Conservation (phyloP, 2,113 vertebrate species). For the Vimba vimba region DNA sequence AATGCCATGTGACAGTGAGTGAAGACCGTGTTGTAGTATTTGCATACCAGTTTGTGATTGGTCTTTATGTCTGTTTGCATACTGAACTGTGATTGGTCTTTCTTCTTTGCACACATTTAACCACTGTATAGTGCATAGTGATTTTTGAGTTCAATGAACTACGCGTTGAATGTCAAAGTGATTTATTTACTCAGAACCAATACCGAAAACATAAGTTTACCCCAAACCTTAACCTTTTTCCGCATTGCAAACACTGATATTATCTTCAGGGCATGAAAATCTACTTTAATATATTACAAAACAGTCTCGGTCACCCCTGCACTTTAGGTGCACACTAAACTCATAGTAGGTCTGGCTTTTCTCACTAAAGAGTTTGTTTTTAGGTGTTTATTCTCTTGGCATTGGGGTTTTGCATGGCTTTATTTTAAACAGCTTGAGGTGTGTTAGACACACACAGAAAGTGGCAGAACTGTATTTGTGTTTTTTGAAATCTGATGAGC, state of each 20-base stretch:
- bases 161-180: neutral
- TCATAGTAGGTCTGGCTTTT: neutral
- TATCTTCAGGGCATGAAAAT: neutral
- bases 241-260: too few species aligned
- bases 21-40: neutral
- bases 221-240: neutral
- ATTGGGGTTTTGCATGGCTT: neutral
- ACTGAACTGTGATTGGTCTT: neutral
- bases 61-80: neutral
- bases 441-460: neutral
- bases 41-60: neutral
- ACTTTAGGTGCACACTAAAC: neutral
- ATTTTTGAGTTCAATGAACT: neutral
- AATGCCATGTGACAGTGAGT: neutral
- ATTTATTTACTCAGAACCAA: neutral
- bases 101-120: neutral
- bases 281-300: conserved; percentile 1
- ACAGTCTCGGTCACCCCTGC: neutral
- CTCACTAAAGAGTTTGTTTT: neutral
- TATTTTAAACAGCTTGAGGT: neutral
- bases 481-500: neutral
- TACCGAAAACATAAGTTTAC: neutral
- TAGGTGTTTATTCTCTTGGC: conserved; percentile 16
- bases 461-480: neutral
- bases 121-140: neutral